Base-by-base conservation (phyloP, 2,113 vertebrate species). In the Scolopax mira region DNA sequence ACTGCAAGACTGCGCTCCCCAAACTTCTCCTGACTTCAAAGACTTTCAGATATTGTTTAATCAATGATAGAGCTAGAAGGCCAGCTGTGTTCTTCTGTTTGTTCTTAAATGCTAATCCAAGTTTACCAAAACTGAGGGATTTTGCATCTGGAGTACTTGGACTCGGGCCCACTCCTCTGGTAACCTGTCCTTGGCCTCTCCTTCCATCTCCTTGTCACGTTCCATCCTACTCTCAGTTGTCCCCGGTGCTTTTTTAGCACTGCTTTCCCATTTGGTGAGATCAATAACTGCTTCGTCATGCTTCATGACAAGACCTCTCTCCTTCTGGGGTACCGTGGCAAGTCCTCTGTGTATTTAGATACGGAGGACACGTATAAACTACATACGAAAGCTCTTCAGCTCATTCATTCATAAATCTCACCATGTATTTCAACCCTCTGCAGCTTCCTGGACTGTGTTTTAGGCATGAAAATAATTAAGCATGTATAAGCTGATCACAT, bases 41-140 rank as follows among this genome's bases (percentile, higher is more conserved):
- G 92, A 12, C 92, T 85, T 22, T 85, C 88, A 82, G 96, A 96
- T 90, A 88, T 87, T 94, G 93, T 96, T 96, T 96, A 96, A 93
- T 95, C 93, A 95, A 95, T 90, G 96, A 44, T 24, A 42, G 92
- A 96, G 94, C 89, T 85, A 48, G n/a, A 54, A 79, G 88, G 80
- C 93, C 96, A 96, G 94, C 94, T 97, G 96, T 8, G 93, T 81
- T 96, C 94, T 81, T 94, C 95, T 97, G 96, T 96, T 96, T 94
- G 94, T 93, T 96, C 95, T 97, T 91, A 95, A 89, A 97, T 92
- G 90, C 92, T 97, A 96, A 96, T 97, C 94, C 96, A 96, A 96
- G 95, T 93, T 96, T 96, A 97, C 93, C 96, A 95, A 96, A 96
- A 97, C 90, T 0, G 44, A 90, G 84, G 93, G 88, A 93, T 95